A percentile compares a stretch with the other conserved stretches of the same genome.
Conservation (phyloP, 2,888 invertebrate genomes). For the Shargacucullia verbasci region DNA sequence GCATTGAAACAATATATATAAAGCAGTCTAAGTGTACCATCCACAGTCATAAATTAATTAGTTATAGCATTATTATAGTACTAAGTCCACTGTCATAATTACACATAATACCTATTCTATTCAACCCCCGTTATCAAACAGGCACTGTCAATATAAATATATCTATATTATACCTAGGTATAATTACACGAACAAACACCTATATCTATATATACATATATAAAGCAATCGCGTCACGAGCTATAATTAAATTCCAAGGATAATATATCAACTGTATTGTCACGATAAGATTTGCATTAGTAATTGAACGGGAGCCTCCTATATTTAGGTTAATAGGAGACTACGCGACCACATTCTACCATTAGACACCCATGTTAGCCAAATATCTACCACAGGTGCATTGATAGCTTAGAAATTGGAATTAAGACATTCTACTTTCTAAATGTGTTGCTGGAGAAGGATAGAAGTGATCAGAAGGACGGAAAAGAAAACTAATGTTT, state of each 20-base stretch:
- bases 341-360: no score
- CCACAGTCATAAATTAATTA: no score
- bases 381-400: no score
- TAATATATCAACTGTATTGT: slow-evolving; percentile 50
- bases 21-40: no score
- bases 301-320: slow-evolving; percentile 37
- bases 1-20: no score
- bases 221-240: slow-evolving; percentile 23
- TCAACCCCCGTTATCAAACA: slow-evolving; percentile 4
- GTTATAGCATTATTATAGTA: no score
- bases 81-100: slow-evolving; percentile 4
- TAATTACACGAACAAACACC: slow-evolving; percentile 2
- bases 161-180: slow-evolving; percentile 5
- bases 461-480: no score
- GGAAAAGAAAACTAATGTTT: no score
- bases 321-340: slow-evolving; percentile 8
- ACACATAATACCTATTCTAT: not conserved
- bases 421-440: no score
- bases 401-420: no score
- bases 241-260: slow-evolving; percentile 56
- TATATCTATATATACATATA: not conserved
- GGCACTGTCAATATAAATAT: slow-evolving; percentile 10
- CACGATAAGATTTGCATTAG: slow-evolving; percentile 52
- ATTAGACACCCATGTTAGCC: no score
- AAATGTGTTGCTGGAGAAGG: no score